Base-by-base conservation (phyloP, 2,113 vertebrate species). In the Cranoglanis bouderius region DNA sequence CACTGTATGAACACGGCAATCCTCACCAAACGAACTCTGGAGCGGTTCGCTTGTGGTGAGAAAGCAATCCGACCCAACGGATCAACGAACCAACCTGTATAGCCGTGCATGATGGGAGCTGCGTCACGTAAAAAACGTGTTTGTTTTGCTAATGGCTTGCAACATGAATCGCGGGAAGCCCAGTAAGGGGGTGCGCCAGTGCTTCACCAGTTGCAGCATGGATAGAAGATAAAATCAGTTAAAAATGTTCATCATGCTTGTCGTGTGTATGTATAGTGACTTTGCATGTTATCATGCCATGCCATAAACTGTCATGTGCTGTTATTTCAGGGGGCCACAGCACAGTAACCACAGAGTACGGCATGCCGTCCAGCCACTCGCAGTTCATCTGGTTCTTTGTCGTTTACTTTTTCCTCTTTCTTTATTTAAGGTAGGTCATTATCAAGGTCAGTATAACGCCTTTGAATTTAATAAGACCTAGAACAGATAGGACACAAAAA, bases 341-440 rank as follows among this genome's bases (percentile, higher is more conserved):
- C 80, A 92, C 93, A 12, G 94, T 98, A 93, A 94, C 94, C 90
- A 96, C 97, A 90, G 97, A 99, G 90, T 99, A 99, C 92, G 98
- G 98, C 91, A 98, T 99, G 97, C 98, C 98, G 6, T 99, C 98
- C 92, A 99, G 96, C 94, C 98, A 99, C 92, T 97, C 98, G 90
- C 98, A 99, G 90, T 97, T 99, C 82, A 99, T 98, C 94, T 99
- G 98, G 98, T 99, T 99, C 96, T 99, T 99, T 96, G 97, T 98
- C 90, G 95, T 98, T 93, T 99, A 99, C 93, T 99, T 98, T 92
- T 99, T 99, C 95, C 97, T 99, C 90, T 99, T 99, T 93, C 97
- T 99, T 92, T 99, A 99, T 97, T 98, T 99, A 97, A 98, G 98
- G 98, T 99, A 80, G 93, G 94, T 88, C 32, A 19, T 24, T 49